These are phyloP conservation scores for Psettodes erumei DNA, from an alignment of 2,113 vertebrate genomes.

Conservation along the genomic window DNA sequence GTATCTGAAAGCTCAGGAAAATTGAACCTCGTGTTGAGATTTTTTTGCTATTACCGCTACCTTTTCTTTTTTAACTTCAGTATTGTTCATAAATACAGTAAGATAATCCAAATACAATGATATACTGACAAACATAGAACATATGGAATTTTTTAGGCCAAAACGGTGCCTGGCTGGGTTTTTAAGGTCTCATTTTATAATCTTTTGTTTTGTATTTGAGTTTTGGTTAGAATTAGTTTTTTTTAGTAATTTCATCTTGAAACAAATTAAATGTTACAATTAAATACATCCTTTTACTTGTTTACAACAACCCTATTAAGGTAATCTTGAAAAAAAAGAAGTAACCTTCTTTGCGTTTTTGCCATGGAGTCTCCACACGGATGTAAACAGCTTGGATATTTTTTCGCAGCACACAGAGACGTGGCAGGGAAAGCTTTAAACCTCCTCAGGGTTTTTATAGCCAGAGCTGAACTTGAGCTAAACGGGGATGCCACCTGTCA, in stretches of 20 bases:
- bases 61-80: no score
- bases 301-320: background rate
- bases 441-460: conserved; percentile 51
- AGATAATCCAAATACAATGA: no score
- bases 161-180: no score
- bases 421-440: conserved; percentile 30
- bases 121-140: no score
- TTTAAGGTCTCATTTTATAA: background rate
- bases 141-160: no score
- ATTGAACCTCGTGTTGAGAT: no score
- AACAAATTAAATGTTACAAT: background rate
- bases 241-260: background rate
- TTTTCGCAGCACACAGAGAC: background rate
- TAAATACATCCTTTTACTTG: background rate
- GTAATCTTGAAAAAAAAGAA: background rate
- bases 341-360: background rate
- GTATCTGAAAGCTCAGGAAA: no score
- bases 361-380: background rate
- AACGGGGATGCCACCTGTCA: conserved; percentile 74
- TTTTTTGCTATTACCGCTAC: no score
- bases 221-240: no score
- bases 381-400: conserved; percentile 11
- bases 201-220: no score
- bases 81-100: no score
- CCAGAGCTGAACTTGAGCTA: conserved; percentile 64